Base-by-base conservation (phyloP, 2,113 vertebrate species). In the Spermophilus dauricus region DNA sequence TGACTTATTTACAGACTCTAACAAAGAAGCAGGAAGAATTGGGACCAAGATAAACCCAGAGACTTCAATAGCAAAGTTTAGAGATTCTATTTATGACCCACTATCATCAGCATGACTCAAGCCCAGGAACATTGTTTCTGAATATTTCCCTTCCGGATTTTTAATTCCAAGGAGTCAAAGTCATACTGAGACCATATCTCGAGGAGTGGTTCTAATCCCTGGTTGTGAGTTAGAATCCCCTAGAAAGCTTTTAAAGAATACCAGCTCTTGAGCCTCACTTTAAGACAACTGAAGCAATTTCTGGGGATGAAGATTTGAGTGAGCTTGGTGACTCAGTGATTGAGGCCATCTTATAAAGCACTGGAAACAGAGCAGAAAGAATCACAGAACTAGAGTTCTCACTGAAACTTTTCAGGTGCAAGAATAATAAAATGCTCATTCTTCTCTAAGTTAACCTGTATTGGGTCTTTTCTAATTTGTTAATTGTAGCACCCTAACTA, bases 131-230 rank as follows among this genome's bases (percentile, higher is more conserved):
- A 78, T 26, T 87, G 17, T 67, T 91, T 93, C 85, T 67, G 22
- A 42, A 1, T 85, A 58, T 91, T 95, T 53, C 24, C 69, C 73
- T 48, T 86, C 8, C 4, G 34, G 26, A 72, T 84, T 94, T 86
- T 34, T 86, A 94, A 95, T 61, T 70, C 48, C 76, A 84, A 78
- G 56, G 10, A 92, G n/a, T 89, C 6, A 89, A 76, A 87, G 12
- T 65, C 76, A 34, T 63, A 65, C 18, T n/a, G 53, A 45, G 45
- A 45, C 6, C 20, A 42, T 53, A 42, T 53, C 20, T 76, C n/a
- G 51, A 91, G 48, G 1, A 48, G 56, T 30, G 5, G 11, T 75
- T 84, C 37, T 45, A 42, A 89, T 28, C 14, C 32, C 22, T 48
- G 10, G 39, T 2, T 77, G 1, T 20, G 34, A 28, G 39, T 80